Base-by-base conservation (phyloP, 2,797 vertebrate species). In the Huso huso region DNA sequence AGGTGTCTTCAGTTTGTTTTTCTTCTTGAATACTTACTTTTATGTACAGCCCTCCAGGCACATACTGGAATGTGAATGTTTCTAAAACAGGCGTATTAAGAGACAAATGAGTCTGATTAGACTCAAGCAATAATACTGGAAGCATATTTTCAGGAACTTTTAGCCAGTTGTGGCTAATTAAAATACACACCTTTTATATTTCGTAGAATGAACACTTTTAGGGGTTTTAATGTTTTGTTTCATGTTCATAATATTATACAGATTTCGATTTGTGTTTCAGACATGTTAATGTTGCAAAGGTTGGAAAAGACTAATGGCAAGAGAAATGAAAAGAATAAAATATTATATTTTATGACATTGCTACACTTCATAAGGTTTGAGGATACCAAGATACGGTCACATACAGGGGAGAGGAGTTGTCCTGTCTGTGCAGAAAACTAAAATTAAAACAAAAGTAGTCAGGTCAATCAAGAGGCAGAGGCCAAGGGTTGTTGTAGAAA, bases 1-100 rank as follows among this genome's bases (percentile, higher is more conserved):
- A 95, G 93, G 93, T 95, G 92, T 91, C 93, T 93, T 91, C 90
- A 86, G 89, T 94, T 93, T 90, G 82, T 61, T 71, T 90, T 91
- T 80, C 84, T 90, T 88, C 87, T 84, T 82, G 89, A 91, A 90
- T 74, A 61, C 86, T 91, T 74, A 61, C 86, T 91, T 93, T 93
- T 93, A 92, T 89, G 88, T 81, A 84, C 78, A 85, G 88, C 90
- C 89, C 89, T 91, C 89, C 86, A 91, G 92, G 91, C 90, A 92
- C 79, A 91, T 90, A 93, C 88, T 87, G 87, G 89, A 93, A 88
- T 79, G 83, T 83, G 82, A 86, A 86, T 78, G 76, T 72, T 77
- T 87, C 89, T 88, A 84, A 85, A 79, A 37, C 74, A 82, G 75
- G 74, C 71, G 84, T 79, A 88, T 86, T 87, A 89, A 86, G 11